phyloP scores from a whole-genome alignment of 2,888 invertebrate genomes.

The Melanotus villosus region DNA sequence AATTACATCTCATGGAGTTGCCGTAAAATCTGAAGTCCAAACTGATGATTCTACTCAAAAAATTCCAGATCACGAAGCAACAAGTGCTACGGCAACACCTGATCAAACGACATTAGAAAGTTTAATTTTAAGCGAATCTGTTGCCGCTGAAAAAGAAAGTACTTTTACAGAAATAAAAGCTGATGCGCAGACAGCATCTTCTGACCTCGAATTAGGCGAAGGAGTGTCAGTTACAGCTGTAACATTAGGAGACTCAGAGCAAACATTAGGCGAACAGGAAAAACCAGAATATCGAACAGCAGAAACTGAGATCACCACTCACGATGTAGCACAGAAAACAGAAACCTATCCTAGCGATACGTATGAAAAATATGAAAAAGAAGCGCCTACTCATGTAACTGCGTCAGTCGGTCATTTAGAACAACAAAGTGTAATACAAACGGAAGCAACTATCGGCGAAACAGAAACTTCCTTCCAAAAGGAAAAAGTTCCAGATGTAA shows the following conservation, averaged over 20 bases:
- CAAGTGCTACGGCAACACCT: conserved; percentile 66
- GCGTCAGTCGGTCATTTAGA: conserved; percentile 72
- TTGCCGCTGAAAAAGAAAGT: conserved; percentile 74
- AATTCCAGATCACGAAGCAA: conserved; percentile 62
- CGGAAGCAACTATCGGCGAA: conserved; percentile 73
- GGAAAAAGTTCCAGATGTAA: conserved; percentile 67
- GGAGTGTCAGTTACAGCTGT: conserved; percentile 72
- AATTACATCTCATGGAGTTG: conserved; percentile 72
- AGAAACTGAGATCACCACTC: conserved; percentile 66
- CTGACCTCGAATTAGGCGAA: conserved; percentile 72
- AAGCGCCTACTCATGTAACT: conserved; percentile 65
- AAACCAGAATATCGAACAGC: conserved; percentile 65
- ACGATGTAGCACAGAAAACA: conserved; percentile 71
- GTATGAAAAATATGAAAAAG: conserved; percentile 67
- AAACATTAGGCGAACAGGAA: conserved; percentile 65
- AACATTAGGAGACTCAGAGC: conserved; percentile 73
- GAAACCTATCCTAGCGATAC: conserved; percentile 73
- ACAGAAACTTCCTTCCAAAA: conserved; percentile 71
- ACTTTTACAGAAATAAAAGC: conserved; percentile 66
- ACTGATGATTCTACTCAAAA: conserved; percentile 65
- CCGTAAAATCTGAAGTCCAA: conserved; percentile 73
- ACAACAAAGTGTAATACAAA: conserved; percentile 71
- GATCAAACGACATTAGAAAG: conserved; percentile 71
- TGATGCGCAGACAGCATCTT: conserved; percentile 67
- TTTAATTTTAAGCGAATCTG: conserved; percentile 72